Conservation (phyloP, 1,140 invertebrate genomes). For the Cyphomyrmex costatus region DNA sequence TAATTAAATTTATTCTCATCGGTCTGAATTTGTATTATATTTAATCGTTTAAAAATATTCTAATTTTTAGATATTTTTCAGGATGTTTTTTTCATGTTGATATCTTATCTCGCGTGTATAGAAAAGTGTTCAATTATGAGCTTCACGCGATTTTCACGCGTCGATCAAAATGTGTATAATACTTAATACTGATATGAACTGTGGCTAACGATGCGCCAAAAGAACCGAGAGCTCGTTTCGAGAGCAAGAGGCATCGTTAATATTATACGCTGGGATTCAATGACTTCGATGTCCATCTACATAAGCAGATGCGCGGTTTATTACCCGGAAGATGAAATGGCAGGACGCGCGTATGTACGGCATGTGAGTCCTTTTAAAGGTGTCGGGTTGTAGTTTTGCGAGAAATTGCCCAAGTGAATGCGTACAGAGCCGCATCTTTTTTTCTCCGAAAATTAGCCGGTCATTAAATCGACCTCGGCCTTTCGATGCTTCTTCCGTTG, state of each 20-base stretch:
- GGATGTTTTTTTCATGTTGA: too few species aligned
- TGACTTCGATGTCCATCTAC: conserved; percentile 62
- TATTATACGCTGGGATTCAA: conserved; percentile 53
- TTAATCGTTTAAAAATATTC: too few species aligned
- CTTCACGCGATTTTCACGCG: conserved; percentile 22
- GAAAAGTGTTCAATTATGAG: neutral
- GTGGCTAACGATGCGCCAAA: conserved; percentile 35
- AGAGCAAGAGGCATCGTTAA: conserved; percentile 45
- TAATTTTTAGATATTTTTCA: too few species aligned
- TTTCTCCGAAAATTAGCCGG: conserved; percentile 12
- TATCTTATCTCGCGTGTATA: neutral
- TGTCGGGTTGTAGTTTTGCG: conserved; percentile 46
- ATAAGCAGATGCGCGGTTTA: conserved; percentile 57
- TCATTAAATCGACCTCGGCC: conserved; percentile 36
- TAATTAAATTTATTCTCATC: too few species aligned
- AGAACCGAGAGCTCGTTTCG: conserved; percentile 49
- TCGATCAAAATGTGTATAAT: neutral
- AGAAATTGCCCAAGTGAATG: conserved; percentile 24
- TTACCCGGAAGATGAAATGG: conserved; percentile 42
- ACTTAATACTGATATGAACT: conserved; percentile 14
- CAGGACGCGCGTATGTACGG: conserved; percentile 23
- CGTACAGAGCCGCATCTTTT: conserved; percentile 14
- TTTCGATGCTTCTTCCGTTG: neutral
- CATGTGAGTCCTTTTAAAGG: conserved; percentile 9
- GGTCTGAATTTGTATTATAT: too few species aligned